Base-by-base conservation (phyloP, 2,113 vertebrate species). In the Lipophrys pholis region DNA sequence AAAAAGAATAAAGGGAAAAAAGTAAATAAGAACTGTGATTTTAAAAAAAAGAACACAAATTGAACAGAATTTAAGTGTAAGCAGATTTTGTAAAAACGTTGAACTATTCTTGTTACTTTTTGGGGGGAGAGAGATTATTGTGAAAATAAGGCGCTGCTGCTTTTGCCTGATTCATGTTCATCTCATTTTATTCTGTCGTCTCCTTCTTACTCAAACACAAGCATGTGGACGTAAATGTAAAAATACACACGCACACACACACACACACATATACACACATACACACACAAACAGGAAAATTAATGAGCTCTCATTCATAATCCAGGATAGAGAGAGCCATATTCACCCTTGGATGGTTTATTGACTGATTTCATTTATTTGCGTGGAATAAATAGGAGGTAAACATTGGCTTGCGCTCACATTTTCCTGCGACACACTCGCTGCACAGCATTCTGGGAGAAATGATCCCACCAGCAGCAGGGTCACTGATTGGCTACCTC, bases 321-420 rank as follows among this genome's bases (percentile, higher is more conserved):
- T 86, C 86, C 94, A 90, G 93, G 95, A 94, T 91, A 95, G 94
- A 96, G 95, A 96, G 95, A 96, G 96, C 94, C 94, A 86, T 89
- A 94, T 97, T 97, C 97, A 97, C 97, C 96, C 96, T 97, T 94
- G 95, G 94, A 93, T 97, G 96, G 93, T 95, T 93, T 98, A 97
- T 98, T 97, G 97, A 97, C 97, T 97, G 96, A 96, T 96, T 97
- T 97, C 95, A 95, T 95, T 96, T 96, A 97, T 96, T 96, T 96
- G 95, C 95, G 96, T 94, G 96, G 96, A 96, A 97, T 96, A 95
- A 96, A 95, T 93, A 84, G 93, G 95, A 95, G 95, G 95, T 95
- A 95, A 96, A 97, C 95, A 96, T 85, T 86, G 88, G 95, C 97
- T 96, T 93, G 90, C 95, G 89, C 94, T 94, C 94, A 94, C 93